A percentile compares a stretch with the other conserved stretches of the same genome.
Evolutionary conservation across 2,797 vertebrate species (phyloP).

Genomic region (Uromys caudimaculatus): DNA sequence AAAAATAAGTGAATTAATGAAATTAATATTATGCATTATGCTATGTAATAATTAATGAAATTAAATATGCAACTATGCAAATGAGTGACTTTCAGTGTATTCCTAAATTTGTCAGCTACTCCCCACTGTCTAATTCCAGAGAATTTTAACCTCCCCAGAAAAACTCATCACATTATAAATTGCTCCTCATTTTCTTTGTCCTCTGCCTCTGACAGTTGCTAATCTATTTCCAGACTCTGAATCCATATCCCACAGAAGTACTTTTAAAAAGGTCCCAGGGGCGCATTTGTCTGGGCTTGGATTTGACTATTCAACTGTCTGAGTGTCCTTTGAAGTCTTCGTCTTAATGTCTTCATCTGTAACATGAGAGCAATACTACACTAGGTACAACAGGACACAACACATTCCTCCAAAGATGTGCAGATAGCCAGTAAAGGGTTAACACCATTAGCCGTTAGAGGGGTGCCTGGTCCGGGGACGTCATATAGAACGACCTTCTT

Average conservation of each 20-base stretch:
- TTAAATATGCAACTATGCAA: neutral
- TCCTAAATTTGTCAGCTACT: neutral
- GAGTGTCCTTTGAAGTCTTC: neutral
- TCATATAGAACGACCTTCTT: neutral
- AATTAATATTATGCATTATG: neutral
- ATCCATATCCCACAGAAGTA: neutral
- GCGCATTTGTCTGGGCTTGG: neutral
- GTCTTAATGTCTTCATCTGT: slow-evolving; percentile 5
- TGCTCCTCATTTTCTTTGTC: neutral
- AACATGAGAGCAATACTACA: neutral
- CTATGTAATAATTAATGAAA: neutral
- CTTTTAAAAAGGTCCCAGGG: neutral
- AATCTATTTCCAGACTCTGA: slow-evolving; percentile 15
- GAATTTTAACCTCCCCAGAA: slow-evolving; percentile 24
- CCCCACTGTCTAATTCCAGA: neutral
- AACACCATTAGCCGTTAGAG: neutral
- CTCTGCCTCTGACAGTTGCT: neutral
- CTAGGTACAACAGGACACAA: neutral
- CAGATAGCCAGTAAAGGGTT: neutral
- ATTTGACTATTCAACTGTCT: neutral
- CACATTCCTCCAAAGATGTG: neutral
- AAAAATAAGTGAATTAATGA: neutral
- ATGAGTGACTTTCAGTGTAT: neutral
- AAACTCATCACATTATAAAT: neutral
- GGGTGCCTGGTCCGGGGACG: neutral